Evolutionary conservation across 2,797 vertebrate genomes (phyloP).

Genomic region (Hypotaenidia okinawae): DNA sequence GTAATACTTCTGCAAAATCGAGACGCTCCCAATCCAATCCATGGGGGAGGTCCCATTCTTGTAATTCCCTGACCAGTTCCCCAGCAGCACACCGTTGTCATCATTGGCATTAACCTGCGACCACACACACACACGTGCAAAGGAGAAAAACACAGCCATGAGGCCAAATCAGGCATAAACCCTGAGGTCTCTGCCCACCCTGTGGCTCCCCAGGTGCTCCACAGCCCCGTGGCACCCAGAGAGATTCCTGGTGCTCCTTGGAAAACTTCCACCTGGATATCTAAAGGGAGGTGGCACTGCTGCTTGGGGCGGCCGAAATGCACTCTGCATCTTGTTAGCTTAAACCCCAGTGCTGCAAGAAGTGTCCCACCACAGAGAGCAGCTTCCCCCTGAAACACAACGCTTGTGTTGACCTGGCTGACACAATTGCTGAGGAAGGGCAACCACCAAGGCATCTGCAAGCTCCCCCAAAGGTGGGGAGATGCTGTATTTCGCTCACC

Average conservation of each 20-base stretch:
- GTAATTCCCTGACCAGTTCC: slow-evolving; percentile 76
- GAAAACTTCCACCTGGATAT: not conserved
- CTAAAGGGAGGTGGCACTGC: not conserved
- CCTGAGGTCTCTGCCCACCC: not conserved
- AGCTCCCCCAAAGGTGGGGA: not conserved
- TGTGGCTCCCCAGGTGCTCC: not conserved
- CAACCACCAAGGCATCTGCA: not conserved
- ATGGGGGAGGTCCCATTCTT: not conserved
- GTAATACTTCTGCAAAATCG: slow-evolving; percentile 69
- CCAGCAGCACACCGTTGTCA: slow-evolving; percentile 55
- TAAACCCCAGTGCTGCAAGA: not conserved
- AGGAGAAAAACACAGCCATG: not conserved
- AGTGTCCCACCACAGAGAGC: not conserved
- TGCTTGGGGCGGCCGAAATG: fast-evolving
- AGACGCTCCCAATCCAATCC: slow-evolving; percentile 68
- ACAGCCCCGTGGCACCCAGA: not conserved
- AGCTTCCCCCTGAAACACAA: not conserved
- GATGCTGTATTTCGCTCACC: not conserved
- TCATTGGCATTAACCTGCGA: slow-evolving; percentile 69
- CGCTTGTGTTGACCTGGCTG: not conserved
- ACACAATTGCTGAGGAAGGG: not conserved
- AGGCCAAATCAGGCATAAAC: not conserved
- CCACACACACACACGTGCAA: not conserved
- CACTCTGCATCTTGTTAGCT: not conserved
- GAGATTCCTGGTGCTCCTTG: not conserved